Base-by-base conservation (phyloP, 2,888 invertebrate species). In the Smittia sp. region DNA sequence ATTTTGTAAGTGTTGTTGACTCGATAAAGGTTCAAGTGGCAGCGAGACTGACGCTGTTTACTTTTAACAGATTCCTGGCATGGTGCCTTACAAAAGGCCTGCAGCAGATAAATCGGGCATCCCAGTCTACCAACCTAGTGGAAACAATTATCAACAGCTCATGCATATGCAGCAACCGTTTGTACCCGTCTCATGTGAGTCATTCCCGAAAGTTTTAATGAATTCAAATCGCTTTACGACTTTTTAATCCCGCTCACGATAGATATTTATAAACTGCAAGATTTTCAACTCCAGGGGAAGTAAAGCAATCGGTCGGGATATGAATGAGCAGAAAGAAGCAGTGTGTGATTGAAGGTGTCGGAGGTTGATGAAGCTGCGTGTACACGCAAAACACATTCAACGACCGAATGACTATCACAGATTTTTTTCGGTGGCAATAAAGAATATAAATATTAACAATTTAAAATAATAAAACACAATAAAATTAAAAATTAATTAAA, bases 91-190 rank as follows among this genome's bases (percentile, higher is more conserved):
- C 86, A 95, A 95, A 86, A 58, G 72, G 39, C 91, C 97, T 86
- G 93, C 96, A 83, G 94, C 94, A 76, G 96, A 96, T 85, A 96
- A 97, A 85, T 94, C 95, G 82, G 96, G 96, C 82, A 88, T 97
- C 83, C 96, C 96, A 58, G 20, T 58, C 18, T 69, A 69, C 22
- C 69, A 69, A 54, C 69, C 69, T 15, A 69, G 32, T 22, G 22
- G 52, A 32, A 69, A 46, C 18, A 69, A 69, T 69, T 96, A 96
- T 87, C 95, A 96, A 86, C 96, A 96, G 86, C 89, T 96, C 85
- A 92, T 96, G 90, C 94, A 94, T 87, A 89, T 93, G 81, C 86
- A 87, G 81, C 94, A 94, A 89, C 95, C 94, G 85, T 95, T 94
- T 88, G 69, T 69, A 52, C 69, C 69, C 52, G 94, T 95, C 87